phyloP scores from a whole-genome alignment of 2,113 vertebrate genomes.

The Pontoporia blainvillei region DNA sequence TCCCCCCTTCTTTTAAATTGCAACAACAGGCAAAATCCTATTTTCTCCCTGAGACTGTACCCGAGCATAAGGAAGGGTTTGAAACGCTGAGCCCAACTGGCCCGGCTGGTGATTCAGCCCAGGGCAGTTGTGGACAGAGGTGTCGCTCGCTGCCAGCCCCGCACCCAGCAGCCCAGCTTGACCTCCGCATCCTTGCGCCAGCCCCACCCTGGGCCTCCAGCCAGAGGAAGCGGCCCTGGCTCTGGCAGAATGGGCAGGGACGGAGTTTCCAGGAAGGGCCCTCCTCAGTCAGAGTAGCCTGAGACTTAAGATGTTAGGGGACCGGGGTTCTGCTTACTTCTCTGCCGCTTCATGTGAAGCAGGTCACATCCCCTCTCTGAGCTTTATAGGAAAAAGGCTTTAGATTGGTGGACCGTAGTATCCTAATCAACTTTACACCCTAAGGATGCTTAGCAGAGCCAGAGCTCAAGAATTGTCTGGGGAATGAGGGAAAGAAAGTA shows the following conservation, averaged over 20 bases:
- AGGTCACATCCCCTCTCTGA: not conserved
- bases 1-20: not conserved
- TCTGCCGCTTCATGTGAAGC: not conserved
- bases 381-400: not conserved
- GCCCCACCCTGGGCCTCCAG: not conserved
- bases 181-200: not conserved
- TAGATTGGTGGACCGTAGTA: not conserved
- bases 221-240: not conserved
- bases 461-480: not conserved
- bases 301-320: not conserved
- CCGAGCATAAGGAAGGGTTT: not conserved
- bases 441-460: not conserved
- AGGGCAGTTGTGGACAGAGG: not conserved
- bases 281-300: not conserved
- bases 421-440: not conserved
- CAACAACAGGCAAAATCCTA: conserved; percentile 13
- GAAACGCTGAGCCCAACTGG: not conserved
- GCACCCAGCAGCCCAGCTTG: not conserved
- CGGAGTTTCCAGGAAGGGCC: not conserved
- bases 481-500: not conserved
- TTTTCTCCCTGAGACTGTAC: conserved; percentile 28
- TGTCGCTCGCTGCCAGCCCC: not conserved
- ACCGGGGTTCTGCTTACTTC: not conserved
- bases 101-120: not conserved
- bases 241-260: not conserved